phyloP scores from a whole-genome alignment of 2,113 vertebrate genomes.

The Poeciliopsis turrubarensis region DNA sequence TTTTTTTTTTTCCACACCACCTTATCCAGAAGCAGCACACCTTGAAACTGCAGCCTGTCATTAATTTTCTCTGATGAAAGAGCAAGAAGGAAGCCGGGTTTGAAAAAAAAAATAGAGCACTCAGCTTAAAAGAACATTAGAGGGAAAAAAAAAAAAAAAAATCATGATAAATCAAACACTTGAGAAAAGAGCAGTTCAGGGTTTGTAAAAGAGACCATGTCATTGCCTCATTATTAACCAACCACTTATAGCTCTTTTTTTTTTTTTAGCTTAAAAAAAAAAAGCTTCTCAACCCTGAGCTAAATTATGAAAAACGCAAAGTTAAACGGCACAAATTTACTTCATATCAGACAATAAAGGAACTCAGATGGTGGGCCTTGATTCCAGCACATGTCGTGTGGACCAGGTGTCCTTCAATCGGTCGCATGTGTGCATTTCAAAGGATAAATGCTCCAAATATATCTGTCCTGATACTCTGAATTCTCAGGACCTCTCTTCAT shows the following conservation, averaged over 20 bases:
- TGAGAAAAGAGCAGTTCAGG: neutral
- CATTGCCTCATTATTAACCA: neutral
- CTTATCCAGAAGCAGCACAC: conserved; percentile 9
- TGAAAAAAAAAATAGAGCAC: neutral
- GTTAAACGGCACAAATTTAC: neutral
- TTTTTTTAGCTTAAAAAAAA: neutral
- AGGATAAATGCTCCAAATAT: conserved; percentile 60
- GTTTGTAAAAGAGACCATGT: neutral
- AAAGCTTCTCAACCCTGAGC: fast-evolving
- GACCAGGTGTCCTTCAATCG: conserved; percentile 54
- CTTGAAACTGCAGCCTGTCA: neutral
- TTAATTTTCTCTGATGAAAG: conserved; percentile 19
- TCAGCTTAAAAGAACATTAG: neutral
- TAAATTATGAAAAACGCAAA: neutral
- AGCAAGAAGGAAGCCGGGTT: neutral
- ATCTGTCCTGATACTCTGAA: conserved; percentile 56
- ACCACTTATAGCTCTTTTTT: neutral
- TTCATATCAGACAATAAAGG: neutral
- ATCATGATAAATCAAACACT: neutral
- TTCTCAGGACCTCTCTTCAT: conserved; percentile 64
- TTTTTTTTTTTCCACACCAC: too few relatives aligned
- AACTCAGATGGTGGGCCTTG: neutral
- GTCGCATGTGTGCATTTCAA: conserved; percentile 56
- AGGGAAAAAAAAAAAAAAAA: neutral
- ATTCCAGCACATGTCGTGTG: neutral